Evolutionary conservation across 2,113 vertebrate species (phyloP), one percentile per base, ranked within the genome.

Genomic region (Merops nubicus): DNA sequence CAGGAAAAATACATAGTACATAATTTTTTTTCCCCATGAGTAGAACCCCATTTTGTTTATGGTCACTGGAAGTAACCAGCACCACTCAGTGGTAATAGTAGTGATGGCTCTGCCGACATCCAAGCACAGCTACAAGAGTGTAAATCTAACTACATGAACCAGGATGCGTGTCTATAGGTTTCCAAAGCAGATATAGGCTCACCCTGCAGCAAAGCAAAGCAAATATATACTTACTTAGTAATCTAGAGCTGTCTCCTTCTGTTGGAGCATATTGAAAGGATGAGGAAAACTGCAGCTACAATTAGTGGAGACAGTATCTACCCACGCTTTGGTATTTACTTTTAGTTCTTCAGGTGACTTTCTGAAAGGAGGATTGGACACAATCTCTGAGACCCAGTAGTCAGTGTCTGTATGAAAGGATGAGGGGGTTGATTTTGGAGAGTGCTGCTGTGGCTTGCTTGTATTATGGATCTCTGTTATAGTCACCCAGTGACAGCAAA

Each of bases 31-130:
- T 88, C 40, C 48, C 50, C 53, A 48, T 48, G 2, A 63, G 20
- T 68, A 63, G 31, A 91, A 42, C 54, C 13, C 54, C 51, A 62
- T 63, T 88, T 84, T 89, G 20, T 81, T 96, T 68, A 63, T 53
- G 54, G 85, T 29, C 85, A 78, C 29, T 92, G 40, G 91, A 90
- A 93, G 67, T 69, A 88, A 94, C 70, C 33, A 43, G 85, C 89
- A 94, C 81, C 74, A 78, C 92, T 95, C 88, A 91, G 91, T 80
- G 81, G 70, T 63, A 84, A 80, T 56, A 69, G 13, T 14, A 88
- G 43, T 34, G 74, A 89, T 51, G 59, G 13, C 31, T 94, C 38
- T 62, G 87, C 51, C 86, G 74, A 77, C 26, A 72, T 42, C 40
- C n/a, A 68, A 33, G n/a, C 48, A 51, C 9, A 68, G 21, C 34